Base-by-base conservation (phyloP, 2,113 vertebrate genomes). In the Gasterosteus nipponicus region DNA sequence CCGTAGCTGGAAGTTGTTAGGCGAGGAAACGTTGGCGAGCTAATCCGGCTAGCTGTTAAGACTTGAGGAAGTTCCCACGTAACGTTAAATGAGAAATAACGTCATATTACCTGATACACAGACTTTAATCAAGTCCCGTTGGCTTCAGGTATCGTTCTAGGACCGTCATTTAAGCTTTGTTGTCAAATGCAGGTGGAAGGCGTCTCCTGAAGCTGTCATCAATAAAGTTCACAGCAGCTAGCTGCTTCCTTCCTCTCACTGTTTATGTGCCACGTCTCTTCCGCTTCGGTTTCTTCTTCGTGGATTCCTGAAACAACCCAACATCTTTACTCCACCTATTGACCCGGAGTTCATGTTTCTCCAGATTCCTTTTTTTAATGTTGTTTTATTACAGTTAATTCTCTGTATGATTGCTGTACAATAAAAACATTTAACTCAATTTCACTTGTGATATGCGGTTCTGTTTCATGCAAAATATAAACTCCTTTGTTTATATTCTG, bases 231-330 rank as follows among this genome's bases (percentile, higher is more conserved):
- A 7, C 39, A 35, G 61, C 42, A 26, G 42, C 22, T 62, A 54
- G 70, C 77, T 66, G 42, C 0, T 59, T 64, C 35, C 82, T 87
- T 88, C 81, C 84, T 89, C 73, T 54, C 22, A 81, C 47, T 92
- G 90, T 91, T 89, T 92, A 84, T 89, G 72, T 93, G 92, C 92
- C 92, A 93, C 92, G 92, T 93, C 91, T 88, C 88, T 92, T 92
- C 92, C 92, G 89, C 77, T 80, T 84, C 44, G 22, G 19, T 10
- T 0, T 76, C 73, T 79, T 81, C 79, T 63, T 87, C 80, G 54
- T 58, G 66, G 16, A 0, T 74, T 41, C n/a, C 11, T 3, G 5
- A 33, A 0, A 39, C 7, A 14, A 9, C n/a, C 3, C 1, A 15
- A 7, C 19, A 10, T 1, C 5, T 0, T 11, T 7, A 39, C 9